phyloP scores from a whole-genome alignment of 2,113 vertebrate species.

The Onychostoma macrolepis region DNA sequence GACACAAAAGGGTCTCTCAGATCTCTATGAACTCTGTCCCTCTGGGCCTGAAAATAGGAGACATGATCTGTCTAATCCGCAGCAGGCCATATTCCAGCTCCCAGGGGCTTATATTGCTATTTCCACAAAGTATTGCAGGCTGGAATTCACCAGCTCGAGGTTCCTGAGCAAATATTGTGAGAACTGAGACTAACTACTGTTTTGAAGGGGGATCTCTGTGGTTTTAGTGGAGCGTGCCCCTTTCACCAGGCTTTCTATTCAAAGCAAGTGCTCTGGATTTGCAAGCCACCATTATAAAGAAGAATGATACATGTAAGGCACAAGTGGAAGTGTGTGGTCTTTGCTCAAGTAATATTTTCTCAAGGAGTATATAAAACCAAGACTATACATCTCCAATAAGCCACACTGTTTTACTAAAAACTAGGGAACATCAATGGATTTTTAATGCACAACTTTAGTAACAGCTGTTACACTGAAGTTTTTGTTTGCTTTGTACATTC shows the following conservation, averaged over 20 bases:
- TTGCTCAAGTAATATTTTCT: background rate
- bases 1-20: slow-evolving; percentile 36
- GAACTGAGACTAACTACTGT: slow-evolving; percentile 29
- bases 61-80: slow-evolving; percentile 50
- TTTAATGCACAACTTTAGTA: background rate
- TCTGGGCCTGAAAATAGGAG: slow-evolving; percentile 36
- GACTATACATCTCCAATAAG: background rate
- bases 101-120: slow-evolving; percentile 37
- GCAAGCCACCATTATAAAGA: slow-evolving; percentile 3
- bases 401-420: background rate
- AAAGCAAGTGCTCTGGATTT: slow-evolving; percentile 54
- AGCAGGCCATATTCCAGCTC: slow-evolving; percentile 49
- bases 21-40: slow-evolving; percentile 24
- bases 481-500: background rate
- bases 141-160: slow-evolving; percentile 33
- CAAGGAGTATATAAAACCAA: background rate
- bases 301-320: background rate
- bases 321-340: background rate
- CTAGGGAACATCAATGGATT: background rate
- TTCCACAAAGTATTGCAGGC: slow-evolving; percentile 28
- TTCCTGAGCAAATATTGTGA: slow-evolving; percentile 50
- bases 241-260: slow-evolving; percentile 34
- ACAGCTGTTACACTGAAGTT: background rate
- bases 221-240: slow-evolving; percentile 45
- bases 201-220: slow-evolving; percentile 23